Evolutionary conservation across 2,797 vertebrate species (phyloP), one percentile per base, ranked within the genome.

Genomic region (Neomorphus geoffroyi): DNA sequence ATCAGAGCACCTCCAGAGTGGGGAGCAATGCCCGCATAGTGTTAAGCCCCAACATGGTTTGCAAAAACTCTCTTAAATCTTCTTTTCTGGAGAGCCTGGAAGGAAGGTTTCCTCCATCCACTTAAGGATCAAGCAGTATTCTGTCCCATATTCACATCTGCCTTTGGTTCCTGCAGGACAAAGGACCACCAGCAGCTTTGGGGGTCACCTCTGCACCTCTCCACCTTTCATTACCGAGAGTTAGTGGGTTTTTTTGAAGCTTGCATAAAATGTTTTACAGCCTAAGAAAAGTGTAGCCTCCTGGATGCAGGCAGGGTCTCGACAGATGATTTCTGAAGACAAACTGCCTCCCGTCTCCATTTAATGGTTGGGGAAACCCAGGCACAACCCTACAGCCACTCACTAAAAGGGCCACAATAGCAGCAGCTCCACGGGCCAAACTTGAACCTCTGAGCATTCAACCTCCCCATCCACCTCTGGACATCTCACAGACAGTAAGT

Each of bases 1-100:
- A 6, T 10, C 1, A 0, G 32, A 87, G 13, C 30, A 45, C 4
- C 43, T 35, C 65, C 0, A 2, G 8, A 15, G 8, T 45, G 28
- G 28, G 39, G 4, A 71, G 43, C 39, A 50, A 67, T 33, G 32
- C 24, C 62, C 0, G 0, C n/a, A 27, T 0, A 3, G 27, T 48
- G 27, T 62, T 82, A 54, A 88, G n/a, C 13, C n/a, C 11, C 5
- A 45, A 14, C 19, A 45, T 1, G 3, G 5, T 18, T 78, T 54
- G 43, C 33, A 17, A 65, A n/a, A 23, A 54, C 26, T 32, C 51
- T 87, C 48, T n/a, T 64, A 3, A n/a, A 41, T 56, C 26, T 30
- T 75, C 22, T 41, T 66, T 72, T 21, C 66, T 60, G 30, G 23
- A 62, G 11, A 2, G 5, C 5, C 37, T 41, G 21, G 48, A 6